These are phyloP conservation scores for Diprion similis DNA, from an alignment of 1,140 invertebrate genomes.

Conservation along the genomic window DNA sequence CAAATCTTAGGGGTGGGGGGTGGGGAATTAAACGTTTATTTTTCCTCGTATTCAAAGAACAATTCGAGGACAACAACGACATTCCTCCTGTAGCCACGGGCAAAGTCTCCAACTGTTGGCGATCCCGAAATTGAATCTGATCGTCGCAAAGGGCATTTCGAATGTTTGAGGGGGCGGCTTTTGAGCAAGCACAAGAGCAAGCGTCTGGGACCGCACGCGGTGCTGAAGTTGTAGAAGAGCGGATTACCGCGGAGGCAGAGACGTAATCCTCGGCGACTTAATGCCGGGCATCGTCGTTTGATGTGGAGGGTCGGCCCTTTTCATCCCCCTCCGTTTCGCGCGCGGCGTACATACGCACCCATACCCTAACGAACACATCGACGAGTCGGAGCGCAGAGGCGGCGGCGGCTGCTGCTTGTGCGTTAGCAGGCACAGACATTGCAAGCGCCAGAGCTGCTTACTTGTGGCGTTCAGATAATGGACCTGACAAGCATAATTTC, in stretches of 20 bases:
- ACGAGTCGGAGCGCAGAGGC: no score
- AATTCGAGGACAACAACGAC: no score
- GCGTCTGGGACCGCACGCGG: background rate
- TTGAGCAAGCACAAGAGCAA: no score
- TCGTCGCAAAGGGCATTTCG: slow-evolving; percentile 4
- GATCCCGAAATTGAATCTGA: background rate
- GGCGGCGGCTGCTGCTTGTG: no score
- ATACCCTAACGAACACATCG: background rate
- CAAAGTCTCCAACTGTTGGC: no score
- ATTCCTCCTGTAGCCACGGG: no score
- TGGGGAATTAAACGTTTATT: no score
- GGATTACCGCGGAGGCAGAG: background rate
- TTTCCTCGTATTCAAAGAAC: no score
- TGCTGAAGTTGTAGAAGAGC: background rate
- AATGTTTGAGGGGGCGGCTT: background rate
- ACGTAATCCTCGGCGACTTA: slow-evolving; percentile 11
- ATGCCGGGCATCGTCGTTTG: slow-evolving; percentile 9
- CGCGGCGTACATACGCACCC: background rate
- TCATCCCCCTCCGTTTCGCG: background rate
- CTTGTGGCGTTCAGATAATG: slow-evolving; percentile 45
- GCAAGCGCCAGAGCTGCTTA: slow-evolving; percentile 18
- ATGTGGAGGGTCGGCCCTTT: slow-evolving; percentile 9
- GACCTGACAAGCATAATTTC: slow-evolving; percentile 58
- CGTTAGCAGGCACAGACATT: background rate
- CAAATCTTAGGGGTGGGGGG: no score